A percentile compares a stretch with the other conserved stretches of the same genome.
phyloP scores from a whole-genome alignment of 2,888 invertebrate species.

The Steromphala cineraria region DNA sequence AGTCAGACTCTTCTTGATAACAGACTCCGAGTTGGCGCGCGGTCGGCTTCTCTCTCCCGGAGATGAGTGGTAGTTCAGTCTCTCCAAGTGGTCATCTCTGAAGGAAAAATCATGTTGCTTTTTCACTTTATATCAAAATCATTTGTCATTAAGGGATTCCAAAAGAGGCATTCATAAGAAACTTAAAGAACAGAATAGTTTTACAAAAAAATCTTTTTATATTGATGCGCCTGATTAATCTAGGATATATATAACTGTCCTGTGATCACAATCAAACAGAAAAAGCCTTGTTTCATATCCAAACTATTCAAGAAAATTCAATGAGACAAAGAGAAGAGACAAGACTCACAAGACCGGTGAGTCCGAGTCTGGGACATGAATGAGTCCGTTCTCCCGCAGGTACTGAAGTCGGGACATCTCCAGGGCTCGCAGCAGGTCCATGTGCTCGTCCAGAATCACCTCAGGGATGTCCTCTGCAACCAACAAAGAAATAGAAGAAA shows the following conservation, averaged over 20 bases:
- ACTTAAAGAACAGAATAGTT: too few relatives aligned
- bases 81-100: slow-evolving; percentile 15
- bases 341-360: background rate
- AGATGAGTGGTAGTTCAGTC: background rate
- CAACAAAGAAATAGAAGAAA: too few relatives aligned
- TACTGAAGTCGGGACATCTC: slow-evolving; percentile 84
- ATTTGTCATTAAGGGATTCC: too few relatives aligned
- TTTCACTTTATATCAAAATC: too few relatives aligned
- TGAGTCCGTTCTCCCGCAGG: slow-evolving; percentile 79
- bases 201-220: too few relatives aligned
- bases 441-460: slow-evolving; percentile 73
- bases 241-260: too few relatives aligned
- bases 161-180: too few relatives aligned
- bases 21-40: slow-evolving; percentile 29
- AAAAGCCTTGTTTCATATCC: too few relatives aligned
- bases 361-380: slow-evolving; percentile 56
- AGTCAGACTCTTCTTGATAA: slow-evolving; percentile 34
- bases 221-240: too few relatives aligned
- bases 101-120: background rate
- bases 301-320: too few relatives aligned
- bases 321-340: too few relatives aligned
- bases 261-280: too few relatives aligned
- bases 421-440: slow-evolving; percentile 82
- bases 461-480: slow-evolving; percentile 54
- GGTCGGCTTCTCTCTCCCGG: slow-evolving; percentile 15